These are phyloP conservation scores for Labeo catla DNA, from an alignment of 2,113 vertebrate species.

Conservation along the genomic window DNA sequence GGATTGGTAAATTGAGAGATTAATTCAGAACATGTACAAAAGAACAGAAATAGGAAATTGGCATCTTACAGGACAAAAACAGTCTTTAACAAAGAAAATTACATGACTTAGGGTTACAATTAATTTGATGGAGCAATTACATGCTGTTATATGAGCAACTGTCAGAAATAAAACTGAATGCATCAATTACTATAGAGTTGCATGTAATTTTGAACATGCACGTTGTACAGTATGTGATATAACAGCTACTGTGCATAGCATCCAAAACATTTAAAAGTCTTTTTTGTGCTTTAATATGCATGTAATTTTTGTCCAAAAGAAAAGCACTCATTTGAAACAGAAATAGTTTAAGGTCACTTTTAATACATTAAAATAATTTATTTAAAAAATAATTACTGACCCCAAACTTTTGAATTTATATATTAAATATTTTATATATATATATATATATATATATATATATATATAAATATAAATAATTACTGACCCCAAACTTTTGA, in stretches of 20 bases:
- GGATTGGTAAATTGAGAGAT: not conserved
- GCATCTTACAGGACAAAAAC: not conserved
- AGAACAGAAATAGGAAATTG: not conserved
- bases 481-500: too few relatives aligned
- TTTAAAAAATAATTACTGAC: too few relatives aligned
- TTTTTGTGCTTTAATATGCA: not conserved
- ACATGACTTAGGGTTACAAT: not conserved
- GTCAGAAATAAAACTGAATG: not conserved
- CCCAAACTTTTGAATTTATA: too few relatives aligned
- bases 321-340: too few relatives aligned
- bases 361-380: too few relatives aligned
- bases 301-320: too few relatives aligned
- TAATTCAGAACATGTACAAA: constrained; percentile 2
- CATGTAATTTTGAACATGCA: not conserved
- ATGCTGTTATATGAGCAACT: constrained; percentile 5
- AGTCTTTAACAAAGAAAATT: not conserved
- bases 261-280: too few relatives aligned
- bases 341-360: too few relatives aligned
- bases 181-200: not conserved
- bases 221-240: not conserved
- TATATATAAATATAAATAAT: too few relatives aligned
- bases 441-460: too few relatives aligned
- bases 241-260: not conserved
- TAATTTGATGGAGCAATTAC: constrained; percentile 13
- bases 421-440: too few relatives aligned